Evolutionary conservation across 2,113 vertebrate species (phyloP), one percentile per base, ranked within the genome.

Genomic region (Carassius gibelio): DNA sequence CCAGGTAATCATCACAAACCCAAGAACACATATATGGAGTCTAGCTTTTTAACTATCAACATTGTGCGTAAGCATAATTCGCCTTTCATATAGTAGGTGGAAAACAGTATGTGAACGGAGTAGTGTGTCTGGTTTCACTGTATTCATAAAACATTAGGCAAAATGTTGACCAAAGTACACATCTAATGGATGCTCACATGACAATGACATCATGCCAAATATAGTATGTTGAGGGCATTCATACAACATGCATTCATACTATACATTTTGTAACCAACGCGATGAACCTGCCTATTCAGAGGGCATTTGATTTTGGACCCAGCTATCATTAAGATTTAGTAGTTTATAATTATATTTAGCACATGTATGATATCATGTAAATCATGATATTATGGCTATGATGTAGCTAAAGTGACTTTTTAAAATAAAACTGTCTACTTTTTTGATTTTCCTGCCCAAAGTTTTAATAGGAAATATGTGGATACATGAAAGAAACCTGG

Each of bases 1-100:
- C 72, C 75, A 89, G 85, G 83, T 88, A 87, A 86, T 71, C 59
- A 42, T 75, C 61, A 23, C 81, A 77, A 75, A 80, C 68, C 14
- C 17, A 17, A 72, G 34, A 38, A 72, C 4, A 2, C 0, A 72
- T 42, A 13, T 42, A 71, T 21, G 50, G 45, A 59, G 50, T 15
- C 1, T 52, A 52, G 14, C 8, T 52, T 15, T 50, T 50, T 50
- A 50, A 14, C 48, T 14, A 4, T 50, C 4, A 50, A 50, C 4
- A 2, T 50, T 52, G 14, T 15, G 50, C 30, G 2, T 30, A 30
- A 30, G 30, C 64, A 30, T 15, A 34, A 30, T 38, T 38, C 0
- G 0, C 8, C 8, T 45, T 9, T 30, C 23, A 69, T 8, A 69
- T 69, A 9, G 30, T 34, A 68, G 52, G 52, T 17, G 52, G 34